Conservation (phyloP, 92 coral and sea anemone species). For the Porites cylindrica region DNA sequence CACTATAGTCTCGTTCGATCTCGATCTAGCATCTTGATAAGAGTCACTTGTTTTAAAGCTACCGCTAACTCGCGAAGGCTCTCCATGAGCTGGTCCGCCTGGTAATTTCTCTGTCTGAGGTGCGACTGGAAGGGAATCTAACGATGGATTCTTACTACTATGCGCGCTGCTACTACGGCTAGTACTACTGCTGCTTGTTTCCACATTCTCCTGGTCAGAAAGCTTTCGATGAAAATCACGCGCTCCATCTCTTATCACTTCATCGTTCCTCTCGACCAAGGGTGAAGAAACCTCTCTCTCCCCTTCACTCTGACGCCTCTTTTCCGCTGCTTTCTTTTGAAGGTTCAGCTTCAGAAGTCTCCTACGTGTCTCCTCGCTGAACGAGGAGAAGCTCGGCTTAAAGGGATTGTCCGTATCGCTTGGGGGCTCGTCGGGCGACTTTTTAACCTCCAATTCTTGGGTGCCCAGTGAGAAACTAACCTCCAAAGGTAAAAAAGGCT, state of each 20-base stretch:
- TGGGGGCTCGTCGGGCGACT: slow-evolving; percentile 43
- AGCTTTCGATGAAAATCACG: slow-evolving; percentile 58
- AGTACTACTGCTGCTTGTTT: slow-evolving; percentile 79
- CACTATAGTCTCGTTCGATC: slow-evolving; percentile 68
- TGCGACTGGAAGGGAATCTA: slow-evolving; percentile 81
- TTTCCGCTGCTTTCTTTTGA: slow-evolving; percentile 92
- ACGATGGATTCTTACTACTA: slow-evolving; percentile 88
- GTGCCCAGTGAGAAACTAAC: slow-evolving; percentile 51
- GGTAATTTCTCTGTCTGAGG: slow-evolving; percentile 34
- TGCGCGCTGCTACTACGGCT: slow-evolving; percentile 88
- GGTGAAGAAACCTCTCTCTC: slow-evolving; percentile 30
- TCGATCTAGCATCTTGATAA: slow-evolving; percentile 19
- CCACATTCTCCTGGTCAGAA: slow-evolving; percentile 69
- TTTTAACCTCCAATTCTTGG: slow-evolving; percentile 51
- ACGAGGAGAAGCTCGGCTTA: slow-evolving; percentile 79
- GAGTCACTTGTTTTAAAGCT: background rate
- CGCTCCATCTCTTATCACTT: slow-evolving; percentile 36
- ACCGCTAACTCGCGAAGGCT: slow-evolving; percentile 23
- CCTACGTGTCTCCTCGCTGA: slow-evolving; percentile 89
- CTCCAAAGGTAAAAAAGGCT: slow-evolving; percentile 49
- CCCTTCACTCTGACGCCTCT: slow-evolving; percentile 83
- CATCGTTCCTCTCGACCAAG: slow-evolving; percentile 33
- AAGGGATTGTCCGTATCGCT: slow-evolving; percentile 22
- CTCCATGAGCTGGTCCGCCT: slow-evolving; percentile 23
- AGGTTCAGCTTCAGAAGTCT: slow-evolving; percentile 87